Evolutionary conservation across 2,113 vertebrate species (phyloP).

Genomic region (Mesocricetus auratus): DNA sequence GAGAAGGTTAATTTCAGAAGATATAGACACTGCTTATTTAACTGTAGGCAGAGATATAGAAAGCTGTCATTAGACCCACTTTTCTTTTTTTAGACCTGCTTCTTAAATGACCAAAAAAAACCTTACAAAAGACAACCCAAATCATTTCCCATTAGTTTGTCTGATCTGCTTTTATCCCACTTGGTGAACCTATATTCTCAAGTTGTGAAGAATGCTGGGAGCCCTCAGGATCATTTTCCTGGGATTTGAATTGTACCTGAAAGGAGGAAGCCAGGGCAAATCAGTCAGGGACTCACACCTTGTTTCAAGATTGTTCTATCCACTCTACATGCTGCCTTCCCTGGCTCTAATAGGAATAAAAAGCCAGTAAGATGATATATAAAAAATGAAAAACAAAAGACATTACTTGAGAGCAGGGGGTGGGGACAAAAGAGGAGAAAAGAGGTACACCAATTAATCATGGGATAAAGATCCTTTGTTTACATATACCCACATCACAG

Average conservation of each 20-base stretch:
- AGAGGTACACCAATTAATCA: neutral
- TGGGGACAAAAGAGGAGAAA: neutral
- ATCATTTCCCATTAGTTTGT: neutral
- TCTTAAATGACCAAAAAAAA: conserved; percentile 16
- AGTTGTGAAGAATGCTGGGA: neutral
- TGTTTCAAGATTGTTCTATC: neutral
- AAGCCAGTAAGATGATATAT: neutral
- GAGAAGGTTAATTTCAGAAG: conserved; percentile 42
- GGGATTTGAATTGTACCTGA: neutral
- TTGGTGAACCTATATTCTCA: neutral
- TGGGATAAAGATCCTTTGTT: neutral
- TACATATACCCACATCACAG: neutral
- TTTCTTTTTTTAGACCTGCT: neutral
- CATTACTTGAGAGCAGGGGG: neutral
- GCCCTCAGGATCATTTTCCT: neutral
- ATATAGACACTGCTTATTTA: neutral
- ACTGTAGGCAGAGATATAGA: neutral
- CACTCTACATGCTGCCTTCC: neutral
- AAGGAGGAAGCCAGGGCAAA: neutral
- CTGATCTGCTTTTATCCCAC: neutral
- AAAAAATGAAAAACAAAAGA: neutral
- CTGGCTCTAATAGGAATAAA: neutral
- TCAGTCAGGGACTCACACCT: neutral
- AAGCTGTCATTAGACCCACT: neutral
- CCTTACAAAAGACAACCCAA: neutral